Conservation (phyloP, 2,797 vertebrate genomes). For the Oceanodroma leucorhoa region DNA sequence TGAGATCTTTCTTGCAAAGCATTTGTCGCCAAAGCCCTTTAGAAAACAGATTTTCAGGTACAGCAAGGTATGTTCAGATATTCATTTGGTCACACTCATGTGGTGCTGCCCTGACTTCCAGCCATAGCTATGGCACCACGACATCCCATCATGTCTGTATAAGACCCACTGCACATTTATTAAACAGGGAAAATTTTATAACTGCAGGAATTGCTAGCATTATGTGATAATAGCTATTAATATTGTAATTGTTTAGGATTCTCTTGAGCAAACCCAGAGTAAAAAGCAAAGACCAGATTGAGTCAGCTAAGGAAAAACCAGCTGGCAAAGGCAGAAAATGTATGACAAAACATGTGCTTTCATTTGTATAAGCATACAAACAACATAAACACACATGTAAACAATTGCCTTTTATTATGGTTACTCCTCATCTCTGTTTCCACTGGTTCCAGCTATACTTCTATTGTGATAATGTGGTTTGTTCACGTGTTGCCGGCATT, state of each 20-base stretch:
- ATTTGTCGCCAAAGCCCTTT: neutral
- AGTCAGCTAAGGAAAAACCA: neutral
- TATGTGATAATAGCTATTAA: neutral
- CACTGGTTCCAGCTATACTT: neutral
- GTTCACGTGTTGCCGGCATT: neutral
- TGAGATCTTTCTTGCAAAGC: neutral
- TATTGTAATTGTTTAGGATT: neutral
- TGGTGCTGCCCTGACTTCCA: neutral
- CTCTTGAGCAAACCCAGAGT: neutral
- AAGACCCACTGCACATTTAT: neutral
- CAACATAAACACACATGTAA: conserved; percentile 36
- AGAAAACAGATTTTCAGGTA: neutral
- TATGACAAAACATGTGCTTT: neutral
- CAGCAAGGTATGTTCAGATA: neutral
- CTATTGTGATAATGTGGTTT: neutral
- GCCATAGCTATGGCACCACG: rapidly evolving
- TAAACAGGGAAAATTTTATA: neutral
- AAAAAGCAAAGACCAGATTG: neutral
- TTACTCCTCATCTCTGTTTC: neutral
- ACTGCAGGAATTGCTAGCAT: neutral
- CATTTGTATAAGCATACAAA: conserved; percentile 2
- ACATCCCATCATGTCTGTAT: neutral
- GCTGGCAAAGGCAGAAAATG: neutral
- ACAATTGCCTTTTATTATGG: conserved; percentile 13
- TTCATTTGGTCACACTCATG: neutral